Evolutionary conservation across 2,113 vertebrate species (phyloP).

Genomic region (Mirza zaza): DNA sequence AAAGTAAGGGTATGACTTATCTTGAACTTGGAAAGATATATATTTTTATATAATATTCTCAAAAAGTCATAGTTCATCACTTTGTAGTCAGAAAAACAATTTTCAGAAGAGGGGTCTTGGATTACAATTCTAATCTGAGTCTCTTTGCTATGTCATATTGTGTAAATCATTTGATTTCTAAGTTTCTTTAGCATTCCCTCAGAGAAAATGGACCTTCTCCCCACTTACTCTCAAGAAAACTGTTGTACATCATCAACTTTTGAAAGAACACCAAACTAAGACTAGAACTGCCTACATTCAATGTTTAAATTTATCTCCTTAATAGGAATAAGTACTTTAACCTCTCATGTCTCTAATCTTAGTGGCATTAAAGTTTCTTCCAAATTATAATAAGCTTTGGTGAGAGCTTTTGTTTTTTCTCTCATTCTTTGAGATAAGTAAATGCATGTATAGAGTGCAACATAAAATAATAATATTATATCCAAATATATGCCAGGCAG

Average conservation of each 20-base stretch:
- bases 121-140: neutral
- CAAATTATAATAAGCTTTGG: neutral
- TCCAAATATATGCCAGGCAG: neutral
- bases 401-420: neutral
- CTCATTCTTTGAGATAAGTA: neutral
- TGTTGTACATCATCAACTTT: neutral
- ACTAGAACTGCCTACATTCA: neutral
- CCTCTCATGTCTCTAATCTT: neutral
- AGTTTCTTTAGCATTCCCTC: neutral
- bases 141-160: neutral
- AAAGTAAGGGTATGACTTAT: neutral
- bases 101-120: neutral
- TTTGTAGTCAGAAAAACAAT: neutral
- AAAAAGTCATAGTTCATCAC: neutral
- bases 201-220: neutral
- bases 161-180: neutral
- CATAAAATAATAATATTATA: neutral
- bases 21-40: neutral
- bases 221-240: neutral
- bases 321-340: neutral
- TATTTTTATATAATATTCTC: neutral
- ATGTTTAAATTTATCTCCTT: neutral
- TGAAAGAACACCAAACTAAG: neutral
- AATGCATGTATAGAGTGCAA: neutral
- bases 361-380: neutral